These are phyloP conservation scores for Sarcophilus harrisii DNA, from an alignment of 2,797 vertebrate species.

Conservation along the genomic window DNA sequence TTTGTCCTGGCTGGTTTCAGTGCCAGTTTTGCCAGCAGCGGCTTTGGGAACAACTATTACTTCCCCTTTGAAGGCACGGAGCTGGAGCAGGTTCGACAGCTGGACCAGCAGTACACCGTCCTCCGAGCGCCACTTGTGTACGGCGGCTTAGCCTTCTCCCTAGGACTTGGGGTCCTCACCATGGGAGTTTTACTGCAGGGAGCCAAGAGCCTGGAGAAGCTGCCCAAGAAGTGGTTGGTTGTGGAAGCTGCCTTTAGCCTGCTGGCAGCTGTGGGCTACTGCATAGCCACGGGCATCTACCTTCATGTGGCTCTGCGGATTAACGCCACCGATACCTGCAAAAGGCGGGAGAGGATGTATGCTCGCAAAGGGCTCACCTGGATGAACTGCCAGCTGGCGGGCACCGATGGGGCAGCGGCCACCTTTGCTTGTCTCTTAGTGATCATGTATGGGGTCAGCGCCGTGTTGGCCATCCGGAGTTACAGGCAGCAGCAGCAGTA, in stretches of 20 bases:
- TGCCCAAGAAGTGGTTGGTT: slow-evolving; percentile 81
- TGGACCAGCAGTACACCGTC: slow-evolving; percentile 81
- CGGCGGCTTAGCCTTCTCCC: slow-evolving; percentile 73
- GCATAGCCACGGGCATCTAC: slow-evolving; percentile 91
- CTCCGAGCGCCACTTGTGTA: slow-evolving; percentile 80
- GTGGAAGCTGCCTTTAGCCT: slow-evolving; percentile 89
- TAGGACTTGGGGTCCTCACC: slow-evolving; percentile 80
- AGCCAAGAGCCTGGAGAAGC: slow-evolving; percentile 67
- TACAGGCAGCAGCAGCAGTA: slow-evolving; percentile 64
- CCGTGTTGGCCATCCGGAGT: slow-evolving; percentile 84
- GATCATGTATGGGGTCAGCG: slow-evolving; percentile 88
- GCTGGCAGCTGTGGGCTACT: slow-evolving; percentile 85
- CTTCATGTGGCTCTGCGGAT: slow-evolving; percentile 90
- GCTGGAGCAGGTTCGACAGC: slow-evolving; percentile 80
- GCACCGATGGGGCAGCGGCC: slow-evolving; percentile 91
- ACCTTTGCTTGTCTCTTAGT: slow-evolving; percentile 92
- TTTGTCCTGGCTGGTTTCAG: slow-evolving; percentile 84
- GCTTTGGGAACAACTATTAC: slow-evolving; percentile 76
- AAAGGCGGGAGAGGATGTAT: slow-evolving; percentile 89
- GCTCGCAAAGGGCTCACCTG: slow-evolving; percentile 92
- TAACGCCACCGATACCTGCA: slow-evolving; percentile 92
- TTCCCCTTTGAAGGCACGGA: slow-evolving; percentile 82
- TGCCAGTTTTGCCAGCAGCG: slow-evolving; percentile 76
- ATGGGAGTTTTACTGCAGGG: slow-evolving; percentile 77
- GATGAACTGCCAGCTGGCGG: slow-evolving; percentile 93